Conservation (phyloP, 2,888 invertebrate genomes). For the Marasmarcha lunaedactyla region DNA sequence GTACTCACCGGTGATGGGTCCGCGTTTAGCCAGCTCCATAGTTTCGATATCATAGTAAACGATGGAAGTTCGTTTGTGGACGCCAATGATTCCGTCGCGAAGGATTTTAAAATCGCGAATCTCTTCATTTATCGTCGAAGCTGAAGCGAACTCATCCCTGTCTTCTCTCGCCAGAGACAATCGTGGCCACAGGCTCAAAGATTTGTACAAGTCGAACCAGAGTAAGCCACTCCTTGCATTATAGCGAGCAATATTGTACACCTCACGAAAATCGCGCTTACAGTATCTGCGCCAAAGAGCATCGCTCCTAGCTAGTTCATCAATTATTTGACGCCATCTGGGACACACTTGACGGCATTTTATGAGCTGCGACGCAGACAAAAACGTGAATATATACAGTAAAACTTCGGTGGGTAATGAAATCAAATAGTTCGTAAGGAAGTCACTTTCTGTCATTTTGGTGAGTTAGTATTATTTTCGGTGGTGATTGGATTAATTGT, state of each 20-base stretch:
- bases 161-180: constrained; percentile 26
- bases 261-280: constrained; percentile 23
- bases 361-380: constrained; percentile 29
- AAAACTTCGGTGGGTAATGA: constrained; percentile 37
- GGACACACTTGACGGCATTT: constrained; percentile 35
- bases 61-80: constrained; percentile 31
- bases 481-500: not conserved
- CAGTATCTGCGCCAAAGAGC: constrained; percentile 33
- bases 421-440: constrained; percentile 13
- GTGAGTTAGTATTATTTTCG: not conserved
- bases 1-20: constrained; percentile 28
- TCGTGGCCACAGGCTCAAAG: constrained; percentile 36
- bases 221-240: constrained; percentile 24
- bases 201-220: constrained; percentile 41
- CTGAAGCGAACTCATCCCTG: constrained; percentile 38
- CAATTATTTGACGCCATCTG: constrained; percentile 38
- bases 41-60: constrained; percentile 36
- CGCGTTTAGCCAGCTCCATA: constrained; percentile 19
- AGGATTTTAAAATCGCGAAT: constrained; percentile 32
- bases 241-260: constrained; percentile 23
- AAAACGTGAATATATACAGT: constrained; percentile 29
- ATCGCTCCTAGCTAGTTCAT: constrained; percentile 26
- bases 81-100: constrained; percentile 29
- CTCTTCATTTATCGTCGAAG: constrained; percentile 27
- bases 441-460: constrained; percentile 14